phyloP scores from a whole-genome alignment of 2,113 vertebrate species.

The Periophthalmodon schlosseri region DNA sequence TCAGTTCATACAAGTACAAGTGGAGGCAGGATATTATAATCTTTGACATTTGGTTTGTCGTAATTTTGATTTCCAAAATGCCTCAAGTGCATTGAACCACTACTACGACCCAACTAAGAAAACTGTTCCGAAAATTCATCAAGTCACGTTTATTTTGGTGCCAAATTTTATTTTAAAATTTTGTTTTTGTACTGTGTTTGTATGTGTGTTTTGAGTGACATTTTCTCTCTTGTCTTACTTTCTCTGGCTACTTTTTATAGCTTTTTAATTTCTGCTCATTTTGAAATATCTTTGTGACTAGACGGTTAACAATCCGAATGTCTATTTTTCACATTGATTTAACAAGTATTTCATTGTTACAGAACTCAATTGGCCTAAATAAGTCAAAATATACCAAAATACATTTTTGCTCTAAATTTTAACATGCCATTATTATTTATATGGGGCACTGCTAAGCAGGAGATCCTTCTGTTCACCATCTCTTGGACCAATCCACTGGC shows the following conservation, averaged over 20 bases:
- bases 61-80: constrained; percentile 24
- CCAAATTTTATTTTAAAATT: constrained; percentile 55
- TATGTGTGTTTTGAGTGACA: constrained; percentile 42
- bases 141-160: constrained; percentile 52
- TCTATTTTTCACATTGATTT: constrained; percentile 35
- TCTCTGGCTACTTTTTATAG: constrained; percentile 39
- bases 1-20: not conserved
- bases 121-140: not conserved
- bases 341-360: constrained; percentile 53
- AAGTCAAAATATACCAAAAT: constrained; percentile 39
- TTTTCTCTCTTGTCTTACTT: constrained; percentile 45
- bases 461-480: constrained; percentile 27
- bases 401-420: constrained; percentile 15
- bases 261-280: constrained; percentile 24
- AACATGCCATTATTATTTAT: constrained; percentile 28
- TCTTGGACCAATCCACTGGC: constrained; percentile 48
- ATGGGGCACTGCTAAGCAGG: constrained; percentile 22
- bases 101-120: constrained; percentile 26
- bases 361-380: constrained; percentile 13
- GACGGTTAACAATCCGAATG: constrained; percentile 9
- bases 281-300: constrained; percentile 13
- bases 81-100: constrained; percentile 66
- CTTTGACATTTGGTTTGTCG: constrained; percentile 15
- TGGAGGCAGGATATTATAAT: constrained; percentile 2
- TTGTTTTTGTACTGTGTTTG: constrained; percentile 42